Evolutionary conservation across 2,888 invertebrate species (phyloP), one percentile per base, ranked within the genome.

Genomic region (Melieria picta): DNA sequence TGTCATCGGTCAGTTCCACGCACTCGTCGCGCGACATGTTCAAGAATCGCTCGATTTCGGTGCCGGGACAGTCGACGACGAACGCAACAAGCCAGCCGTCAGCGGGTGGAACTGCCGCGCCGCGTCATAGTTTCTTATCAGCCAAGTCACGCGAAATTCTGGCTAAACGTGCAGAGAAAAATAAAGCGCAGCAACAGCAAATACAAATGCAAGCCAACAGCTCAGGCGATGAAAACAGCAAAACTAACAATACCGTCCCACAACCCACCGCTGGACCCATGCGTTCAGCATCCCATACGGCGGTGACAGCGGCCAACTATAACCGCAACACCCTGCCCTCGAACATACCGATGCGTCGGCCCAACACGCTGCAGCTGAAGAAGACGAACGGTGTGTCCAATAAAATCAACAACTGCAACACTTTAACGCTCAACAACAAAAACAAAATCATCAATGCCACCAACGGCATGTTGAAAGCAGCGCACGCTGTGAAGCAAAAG

Each of bases 71-170:
- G 63, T 45, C 64, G 10, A 42, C 52, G 42, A 46, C 60, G 4
- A 43, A 55, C 4, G 11, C 48, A 10, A 71, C 69, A 7, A 70
- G 60, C 1, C 13, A 16, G 30, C 65, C 75, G 11, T 76, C 76
- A 47, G 72, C 79, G 4, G 80, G 79, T 43, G 58, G 57, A 16
- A 72, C 74, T 7, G 68, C 78, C 3, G 80, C 80, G 16, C 77
- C 75, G 43, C 82, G 84, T 5, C 85, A 83, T 61, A 87, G 87
- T 77, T 87, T 87, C 63, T 77, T 87, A 0, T 86, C 86, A 0
- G 86, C 87, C 58, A 87, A 86, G 73, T 87, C 87, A 2, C 82
- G 86, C 13, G 87, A 87, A 74, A 87, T 87, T 61, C 79, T 87
- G 10, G 87, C 87, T 50, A 80, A 83, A 42, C 83, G 86, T 2